Evolutionary conservation across 2,113 vertebrate genomes (phyloP).

Genomic region (Coracopsis vasa): DNA sequence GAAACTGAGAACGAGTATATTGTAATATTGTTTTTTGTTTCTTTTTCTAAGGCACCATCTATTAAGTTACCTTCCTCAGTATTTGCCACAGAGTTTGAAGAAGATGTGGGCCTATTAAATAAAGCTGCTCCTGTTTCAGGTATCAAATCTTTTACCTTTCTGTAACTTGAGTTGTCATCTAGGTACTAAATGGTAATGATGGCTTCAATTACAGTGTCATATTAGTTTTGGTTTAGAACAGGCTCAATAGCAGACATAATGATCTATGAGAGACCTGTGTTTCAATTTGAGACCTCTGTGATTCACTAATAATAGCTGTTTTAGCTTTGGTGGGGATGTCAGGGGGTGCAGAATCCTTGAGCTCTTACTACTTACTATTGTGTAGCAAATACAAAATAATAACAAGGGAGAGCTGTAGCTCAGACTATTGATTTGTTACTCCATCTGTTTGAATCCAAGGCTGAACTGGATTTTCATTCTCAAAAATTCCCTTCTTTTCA

Average conservation of each 20-base stretch:
- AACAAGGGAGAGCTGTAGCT: neutral
- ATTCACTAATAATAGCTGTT: neutral
- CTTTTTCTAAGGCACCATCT: conserved; percentile 73
- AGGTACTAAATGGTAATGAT: neutral
- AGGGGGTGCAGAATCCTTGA: neutral
- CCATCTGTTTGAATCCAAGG: neutral
- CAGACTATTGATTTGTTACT: neutral
- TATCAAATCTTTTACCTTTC: conserved; percentile 39
- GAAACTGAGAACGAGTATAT: neutral
- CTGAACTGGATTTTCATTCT: neutral
- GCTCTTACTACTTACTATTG: neutral
- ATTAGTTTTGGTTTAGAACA: neutral
- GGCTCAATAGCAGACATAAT: neutral
- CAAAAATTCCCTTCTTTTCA: neutral
- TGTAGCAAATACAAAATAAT: neutral
- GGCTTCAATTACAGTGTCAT: neutral
- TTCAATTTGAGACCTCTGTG: neutral
- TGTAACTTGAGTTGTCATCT: neutral
- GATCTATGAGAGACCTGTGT: fast-evolving
- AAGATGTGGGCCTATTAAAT: conserved; percentile 93
- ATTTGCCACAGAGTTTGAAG: conserved; percentile 97
- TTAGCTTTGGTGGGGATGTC: neutral
- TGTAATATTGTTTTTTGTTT: neutral
- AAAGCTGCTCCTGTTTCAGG: conserved; percentile 97
- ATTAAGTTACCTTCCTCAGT: conserved; percentile 95